phyloP scores from a whole-genome alignment of 2,797 vertebrate species.

The Sebastes iracundus region DNA sequence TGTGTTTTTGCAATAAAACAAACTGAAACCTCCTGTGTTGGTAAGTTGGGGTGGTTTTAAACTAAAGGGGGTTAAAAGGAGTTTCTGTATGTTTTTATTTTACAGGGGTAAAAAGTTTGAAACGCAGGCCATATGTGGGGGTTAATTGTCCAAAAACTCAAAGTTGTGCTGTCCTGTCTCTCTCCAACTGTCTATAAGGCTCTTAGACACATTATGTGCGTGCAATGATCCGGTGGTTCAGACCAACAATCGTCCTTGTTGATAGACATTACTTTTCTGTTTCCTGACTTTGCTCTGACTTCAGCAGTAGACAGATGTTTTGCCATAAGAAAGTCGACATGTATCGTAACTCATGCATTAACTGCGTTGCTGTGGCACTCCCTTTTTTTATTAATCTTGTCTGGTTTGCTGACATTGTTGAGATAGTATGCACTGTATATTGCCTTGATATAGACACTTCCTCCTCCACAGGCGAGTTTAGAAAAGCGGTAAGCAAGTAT shows the following conservation, averaged over 20 bases:
- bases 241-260: constrained; percentile 57
- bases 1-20: constrained; percentile 99
- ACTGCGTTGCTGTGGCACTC: constrained; percentile 75
- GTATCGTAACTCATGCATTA: constrained; percentile 58
- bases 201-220: constrained; percentile 56
- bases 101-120: background rate
- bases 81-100: constrained; percentile 51
- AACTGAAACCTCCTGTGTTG: constrained; percentile 99
- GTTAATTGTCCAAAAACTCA: constrained; percentile 67
- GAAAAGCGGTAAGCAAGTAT: constrained; percentile 83
- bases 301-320: constrained; percentile 71
- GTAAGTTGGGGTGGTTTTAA: constrained; percentile 92
- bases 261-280: constrained; percentile 46
- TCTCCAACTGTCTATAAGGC: constrained; percentile 80
- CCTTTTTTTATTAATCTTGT: constrained; percentile 27
- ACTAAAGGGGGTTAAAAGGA: constrained; percentile 80
- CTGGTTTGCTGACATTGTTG: constrained; percentile 73
- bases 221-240: constrained; percentile 63
- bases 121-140: constrained; percentile 45
- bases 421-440: constrained; percentile 79
- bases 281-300: constrained; percentile 62
- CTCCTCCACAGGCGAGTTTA: constrained; percentile 87
- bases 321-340: constrained; percentile 57
- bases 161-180: constrained; percentile 81
- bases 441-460: constrained; percentile 84